Evolutionary conservation across 2,797 vertebrate genomes (phyloP).

Genomic region (Pteronotus mesoamericanus): DNA sequence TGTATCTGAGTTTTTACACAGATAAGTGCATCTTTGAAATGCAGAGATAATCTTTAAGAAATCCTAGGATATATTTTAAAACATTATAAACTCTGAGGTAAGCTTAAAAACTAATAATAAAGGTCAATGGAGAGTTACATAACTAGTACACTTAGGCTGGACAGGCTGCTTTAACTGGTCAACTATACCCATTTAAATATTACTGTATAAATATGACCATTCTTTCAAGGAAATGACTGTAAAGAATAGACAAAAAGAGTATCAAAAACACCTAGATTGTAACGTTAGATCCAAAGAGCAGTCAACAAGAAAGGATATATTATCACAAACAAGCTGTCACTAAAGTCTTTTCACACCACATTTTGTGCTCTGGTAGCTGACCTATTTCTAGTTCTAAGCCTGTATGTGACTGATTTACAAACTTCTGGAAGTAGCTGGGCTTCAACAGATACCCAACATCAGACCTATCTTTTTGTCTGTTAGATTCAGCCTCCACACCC

Average conservation of each 20-base stretch:
- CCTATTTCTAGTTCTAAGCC: slow-evolving; percentile 54
- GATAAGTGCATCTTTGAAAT: neutral
- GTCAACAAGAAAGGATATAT: slow-evolving; percentile 45
- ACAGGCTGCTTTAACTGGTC: neutral
- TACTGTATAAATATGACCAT: slow-evolving; percentile 6
- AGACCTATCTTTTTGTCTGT: neutral
- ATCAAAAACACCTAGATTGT: slow-evolving; percentile 9
- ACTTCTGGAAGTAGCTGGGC: slow-evolving; percentile 3
- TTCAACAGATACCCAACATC: neutral
- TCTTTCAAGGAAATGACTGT: slow-evolving; percentile 2
- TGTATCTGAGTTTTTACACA: neutral
- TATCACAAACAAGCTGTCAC: slow-evolving; percentile 7
- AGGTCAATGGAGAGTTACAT: neutral
- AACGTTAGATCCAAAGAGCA: slow-evolving; percentile 24
- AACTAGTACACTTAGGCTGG: neutral
- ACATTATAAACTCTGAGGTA: neutral
- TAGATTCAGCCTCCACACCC: neutral
- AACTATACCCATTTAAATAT: slow-evolving; percentile 10
- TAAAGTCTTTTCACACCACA: slow-evolving; percentile 18
- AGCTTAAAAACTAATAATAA: neutral
- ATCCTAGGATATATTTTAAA: neutral
- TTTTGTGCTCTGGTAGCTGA: slow-evolving; percentile 29
- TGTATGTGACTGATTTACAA: slow-evolving; percentile 39
- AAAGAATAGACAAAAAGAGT: slow-evolving; percentile 22
- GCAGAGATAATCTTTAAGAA: neutral